Evolutionary conservation across 2,888 invertebrate genomes (phyloP), one percentile per base, ranked within the genome.

Genomic region (Reticulitermes lucifugus): DNA sequence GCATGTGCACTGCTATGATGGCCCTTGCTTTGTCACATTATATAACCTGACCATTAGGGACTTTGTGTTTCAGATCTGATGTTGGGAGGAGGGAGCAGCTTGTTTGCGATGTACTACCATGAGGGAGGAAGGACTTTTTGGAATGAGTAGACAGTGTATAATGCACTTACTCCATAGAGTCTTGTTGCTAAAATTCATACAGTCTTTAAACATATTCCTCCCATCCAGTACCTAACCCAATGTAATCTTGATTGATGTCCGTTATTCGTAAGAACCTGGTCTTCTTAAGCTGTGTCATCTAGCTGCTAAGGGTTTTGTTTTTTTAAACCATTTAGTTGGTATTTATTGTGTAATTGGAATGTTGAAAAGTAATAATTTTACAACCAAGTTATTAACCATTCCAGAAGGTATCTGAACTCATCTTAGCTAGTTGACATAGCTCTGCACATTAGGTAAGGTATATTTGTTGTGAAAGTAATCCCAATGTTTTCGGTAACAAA

Each of bases 41-140:
- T 55, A 18, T 55, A 55, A 55, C 14, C 55, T 55, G 14, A 55
- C 14, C 55, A 18, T 55, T 0, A 55, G 7, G 14, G 14, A 12
- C 55, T 55, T 18, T 55, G 51, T 80, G 35, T 81, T 81, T 65
- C 81, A 81, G 81, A 81, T 81, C 81, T 81, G 81, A 81, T 81
- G 81, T 70, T 81, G 65, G 81, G 70, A 35, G 46, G n/a, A 41
- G 65, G 70, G 25, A 65, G 81, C 65, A 46, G 46, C 43, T 70
- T 81, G 81, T 81, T 81, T 25, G 2, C 70, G 70, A 70, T 65
- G n/a, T 46, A 21, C 81, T n/a, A 70, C 65, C 3, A 25, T 21
- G n/a, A 77, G 46, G 46, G 51, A 77, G 77, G n/a, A 46, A 77
- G n/a, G n/a, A 21, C 35, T 46, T 46, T n/a, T 46, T 43, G 70